Conservation (phyloP, 1,140 invertebrate species). For the Temnothorax longispinosus region DNA sequence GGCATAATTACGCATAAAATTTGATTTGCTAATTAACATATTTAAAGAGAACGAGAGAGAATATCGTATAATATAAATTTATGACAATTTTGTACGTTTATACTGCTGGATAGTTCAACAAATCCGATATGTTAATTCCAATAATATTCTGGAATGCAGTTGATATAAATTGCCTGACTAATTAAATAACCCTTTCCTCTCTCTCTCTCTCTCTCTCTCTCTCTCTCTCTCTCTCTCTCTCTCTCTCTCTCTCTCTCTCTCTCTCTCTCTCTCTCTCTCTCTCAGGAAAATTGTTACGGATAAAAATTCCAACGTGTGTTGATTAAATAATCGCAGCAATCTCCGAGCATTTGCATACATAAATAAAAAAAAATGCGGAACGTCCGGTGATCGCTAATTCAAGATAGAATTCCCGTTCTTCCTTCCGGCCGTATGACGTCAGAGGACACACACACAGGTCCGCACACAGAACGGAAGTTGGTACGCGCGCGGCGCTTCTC, state of each 20-base stretch:
- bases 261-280: no score
- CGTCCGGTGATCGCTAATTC: slow-evolving; percentile 20
- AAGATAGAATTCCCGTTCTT: slow-evolving; percentile 15
- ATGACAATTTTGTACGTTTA: slow-evolving; percentile 2
- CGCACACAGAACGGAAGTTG: slow-evolving; percentile 9
- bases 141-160: background rate
- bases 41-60: background rate
- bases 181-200: slow-evolving; percentile 8
- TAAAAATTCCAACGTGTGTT: background rate
- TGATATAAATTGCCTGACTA: slow-evolving; percentile 27
- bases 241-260: no score
- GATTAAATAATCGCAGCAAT: slow-evolving; percentile 30
- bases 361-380: background rate
- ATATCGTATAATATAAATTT: background rate
- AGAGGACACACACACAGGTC: background rate
- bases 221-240: no score
- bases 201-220: no score
- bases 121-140: background rate
- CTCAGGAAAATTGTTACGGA: background rate
- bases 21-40: background rate
- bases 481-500: background rate
- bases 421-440: slow-evolving; percentile 5
- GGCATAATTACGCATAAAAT: background rate
- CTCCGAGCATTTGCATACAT: slow-evolving; percentile 23
- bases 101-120: background rate